phyloP scores from a whole-genome alignment of 1,140 invertebrate genomes.

The Pollicipes pollicipes region DNA sequence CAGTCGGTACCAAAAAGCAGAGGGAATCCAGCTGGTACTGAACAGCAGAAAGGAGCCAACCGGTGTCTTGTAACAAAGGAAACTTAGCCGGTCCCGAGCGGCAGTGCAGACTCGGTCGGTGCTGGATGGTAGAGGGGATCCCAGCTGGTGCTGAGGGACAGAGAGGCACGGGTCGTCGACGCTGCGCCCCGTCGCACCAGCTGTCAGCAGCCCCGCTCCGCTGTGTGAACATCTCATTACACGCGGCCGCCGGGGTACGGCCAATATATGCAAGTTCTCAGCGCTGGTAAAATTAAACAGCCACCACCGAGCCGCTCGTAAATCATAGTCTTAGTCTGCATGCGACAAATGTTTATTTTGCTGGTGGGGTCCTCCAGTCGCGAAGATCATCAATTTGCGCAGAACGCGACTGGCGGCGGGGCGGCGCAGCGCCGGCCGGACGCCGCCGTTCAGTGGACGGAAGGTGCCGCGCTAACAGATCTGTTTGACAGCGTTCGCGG shows the following conservation, averaged over 20 bases:
- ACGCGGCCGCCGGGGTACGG: too few relatives aligned
- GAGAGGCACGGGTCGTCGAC: neutral
- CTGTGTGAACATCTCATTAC: neutral
- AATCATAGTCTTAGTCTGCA: neutral
- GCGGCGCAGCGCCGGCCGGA: too few relatives aligned
- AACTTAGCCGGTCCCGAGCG: too few relatives aligned
- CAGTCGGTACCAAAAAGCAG: too few relatives aligned
- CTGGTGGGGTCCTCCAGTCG: neutral
- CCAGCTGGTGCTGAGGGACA: too few relatives aligned
- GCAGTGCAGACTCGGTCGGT: too few relatives aligned
- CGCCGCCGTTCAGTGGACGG: too few relatives aligned
- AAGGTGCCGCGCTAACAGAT: neutral
- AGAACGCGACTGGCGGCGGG: neutral
- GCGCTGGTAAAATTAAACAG: neutral
- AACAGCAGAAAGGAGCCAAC: too few relatives aligned
- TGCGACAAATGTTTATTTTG: conserved; percentile 2
- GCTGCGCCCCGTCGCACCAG: neutral
- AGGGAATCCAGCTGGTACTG: too few relatives aligned
- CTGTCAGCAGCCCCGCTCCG: neutral
- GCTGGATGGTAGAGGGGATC: too few relatives aligned
- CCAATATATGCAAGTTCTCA: conserved; percentile 2
- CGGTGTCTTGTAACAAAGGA: too few relatives aligned
- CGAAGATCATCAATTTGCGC: neutral
- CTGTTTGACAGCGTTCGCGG: neutral
- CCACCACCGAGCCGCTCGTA: neutral